Base-by-base conservation (phyloP, 2,888 invertebrate species). In the Tinea semifulvella region DNA sequence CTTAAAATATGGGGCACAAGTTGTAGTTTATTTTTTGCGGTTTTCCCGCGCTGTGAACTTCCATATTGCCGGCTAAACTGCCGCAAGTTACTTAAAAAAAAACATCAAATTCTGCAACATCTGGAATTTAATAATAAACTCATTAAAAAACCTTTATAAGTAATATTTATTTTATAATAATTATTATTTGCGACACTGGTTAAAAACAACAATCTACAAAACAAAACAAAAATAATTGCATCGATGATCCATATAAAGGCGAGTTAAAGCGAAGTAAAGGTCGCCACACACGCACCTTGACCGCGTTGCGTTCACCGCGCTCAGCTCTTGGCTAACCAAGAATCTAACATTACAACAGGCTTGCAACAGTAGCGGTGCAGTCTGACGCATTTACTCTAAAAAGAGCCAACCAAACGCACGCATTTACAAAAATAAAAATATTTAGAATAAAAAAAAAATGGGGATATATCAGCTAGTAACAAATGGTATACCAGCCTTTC, bases 281-380 rank as follows among this genome's bases (percentile, higher is more conserved):
- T 40, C 40, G n/a, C 38, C 3, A 11, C 31, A 18, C 36, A 8
- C 60, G 13, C 27, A 62, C 79, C 79, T 75, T 77, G 79, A 70
- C 79, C 77, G 60, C 66, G 56, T 71, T 70, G 70, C 77, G 70
- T 65, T 75, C 73, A 75, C 72, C 64, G 57, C 52, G 16, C 18
- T 40, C 40, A 22, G 57, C 74, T 79, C 71, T 56, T 20, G 22
- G 36, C 36, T 18, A 36, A 18, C 57, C 53, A 54, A 56, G 66
- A 65, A 68, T 73, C 79, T 76, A 65, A 67, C 71, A 66, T 66
- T 64, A 69, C 68, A 71, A 67, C 71, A 77, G 68, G 43, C 13
- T 61, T 58, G 53, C 61, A 54, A 54, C 53, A 56, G 51, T 48
- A 13, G 13, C n/a, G 11, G 16, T 36, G 36, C 36, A 36, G 18